Evolutionary conservation across 2,797 vertebrate genomes (phyloP), one percentile per base, ranked within the genome.

Genomic region (Sparus aurata): DNA sequence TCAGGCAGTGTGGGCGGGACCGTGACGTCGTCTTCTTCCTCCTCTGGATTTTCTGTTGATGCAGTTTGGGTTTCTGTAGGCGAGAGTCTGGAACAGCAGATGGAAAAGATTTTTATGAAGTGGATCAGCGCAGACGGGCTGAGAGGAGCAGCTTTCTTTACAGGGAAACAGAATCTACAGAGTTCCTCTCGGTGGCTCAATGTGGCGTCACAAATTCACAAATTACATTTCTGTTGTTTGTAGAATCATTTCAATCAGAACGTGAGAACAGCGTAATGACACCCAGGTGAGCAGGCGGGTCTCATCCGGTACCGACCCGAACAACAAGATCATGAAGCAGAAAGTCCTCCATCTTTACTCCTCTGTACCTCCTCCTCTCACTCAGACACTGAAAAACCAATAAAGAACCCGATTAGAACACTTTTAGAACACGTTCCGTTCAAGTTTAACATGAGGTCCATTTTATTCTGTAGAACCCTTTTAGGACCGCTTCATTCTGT

Each of bases 51-150:
- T n/a, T 80, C 68, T 68, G 81, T 23, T 20, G 49, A 23, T 54
- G 69, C 61, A 34, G 69, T 67, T 70, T 58, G 75, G 22, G 59
- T 52, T 82, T 82, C 71, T 71, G 84, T 86, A 78, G 85, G 89
- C 80, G 83, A 83, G 77, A 85, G 85, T 86, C 85, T 85, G 87
- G 76, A 88, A 22, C 73, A 81, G 75, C 87, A 85, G 84, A 87
- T 84, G 89, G 89, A 89, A 91, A 89, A 85, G 83, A 50, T 63
- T 82, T 85, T 86, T 73, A 80, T 82, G 82, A 75, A 81, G 1
- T 61, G 84, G 69, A 75, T 85, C 50, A 20, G 69, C 55, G 69
- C 74, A 80, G 80, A 87, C 73, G 23, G 85, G 75, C 75, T 2
- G 68, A 80, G 65, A 59, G 27, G 34, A 84, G 80, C 84, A 78